Base-by-base conservation (phyloP, 2,888 invertebrate species). In the Charanyca ferruginea region DNA sequence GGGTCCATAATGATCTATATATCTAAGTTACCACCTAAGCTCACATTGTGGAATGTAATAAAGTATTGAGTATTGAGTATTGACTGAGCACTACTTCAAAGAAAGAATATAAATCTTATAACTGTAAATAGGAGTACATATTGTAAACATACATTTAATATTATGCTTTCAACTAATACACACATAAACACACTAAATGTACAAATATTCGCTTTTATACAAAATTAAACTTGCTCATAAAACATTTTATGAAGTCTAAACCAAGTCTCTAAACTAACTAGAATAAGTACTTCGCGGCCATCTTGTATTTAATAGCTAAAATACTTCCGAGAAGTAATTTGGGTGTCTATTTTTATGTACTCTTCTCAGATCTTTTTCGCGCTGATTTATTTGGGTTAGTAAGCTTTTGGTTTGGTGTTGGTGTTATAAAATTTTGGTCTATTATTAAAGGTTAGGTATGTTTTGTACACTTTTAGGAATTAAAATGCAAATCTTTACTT, bases 261-360 rank as follows among this genome's bases (percentile, higher is more conserved):
- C 32, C 22, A 64, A 16, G 47, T 28, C 20, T 49, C 25, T 62
- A 51, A 52, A 68, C 48, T 58, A 58, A 58, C 59, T 53, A 38
- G 38, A 68, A 22, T 54, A 60, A 62, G 60, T 60, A 64, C 22
- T 62, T 48, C 47, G 45, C 44, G 66, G 54, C 80, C 73, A 76
- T 80, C 35, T 65, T 54, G 35, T 63, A 53, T 62, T 55, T 63
- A 64, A 58, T 42, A 71, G 47, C 23, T 51, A 42, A 49, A 61
- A 60, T 25, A 61, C 38, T 78, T 78, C 60, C 41, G 16, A 35
- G 66, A 75, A 78, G 53, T 63, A 5, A 66, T 81, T 79, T 25
- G 28, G 45, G n/a, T 28, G 48, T 35, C 47, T 53, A 42, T 55
- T 60, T 68, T 47, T 53, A 42, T 62, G 44, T 25, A 8, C 62